Conservation (phyloP, 2,888 invertebrate genomes). For the Glyphotaelius pellucidus region DNA sequence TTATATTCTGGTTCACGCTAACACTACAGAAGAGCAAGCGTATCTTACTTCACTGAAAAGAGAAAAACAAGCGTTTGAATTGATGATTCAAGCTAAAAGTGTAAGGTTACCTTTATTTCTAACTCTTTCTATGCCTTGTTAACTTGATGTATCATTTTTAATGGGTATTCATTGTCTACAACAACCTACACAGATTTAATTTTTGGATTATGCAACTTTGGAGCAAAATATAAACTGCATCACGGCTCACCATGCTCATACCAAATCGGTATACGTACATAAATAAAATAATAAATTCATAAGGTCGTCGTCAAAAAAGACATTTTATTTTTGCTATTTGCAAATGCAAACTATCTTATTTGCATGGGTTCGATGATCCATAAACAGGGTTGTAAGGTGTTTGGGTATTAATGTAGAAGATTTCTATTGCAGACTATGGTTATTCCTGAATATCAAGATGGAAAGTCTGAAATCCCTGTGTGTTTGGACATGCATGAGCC, state of each 20-base stretch:
- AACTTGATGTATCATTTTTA: not conserved
- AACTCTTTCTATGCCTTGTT: not conserved
- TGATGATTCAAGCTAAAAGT: conserved; percentile 93
- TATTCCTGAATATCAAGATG: conserved; percentile 92
- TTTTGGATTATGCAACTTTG: not conserved
- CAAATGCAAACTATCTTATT: not conserved
- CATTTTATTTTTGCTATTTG: not conserved
- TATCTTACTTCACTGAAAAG: conserved; percentile 93
- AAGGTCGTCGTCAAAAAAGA: not conserved
- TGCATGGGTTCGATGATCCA: not conserved
- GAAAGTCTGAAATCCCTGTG: conserved; percentile 83
- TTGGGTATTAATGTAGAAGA: not conserved
- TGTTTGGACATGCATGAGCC: conserved; percentile 69
- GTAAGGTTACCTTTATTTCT: conserved; percentile 77
- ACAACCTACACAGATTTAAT: no score
- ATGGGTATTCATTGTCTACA: no score
- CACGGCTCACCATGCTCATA: not conserved
- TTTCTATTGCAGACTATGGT: conserved; percentile 84
- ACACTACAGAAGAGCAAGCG: conserved; percentile 97
- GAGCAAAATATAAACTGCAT: not conserved
- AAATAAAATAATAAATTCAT: not conserved
- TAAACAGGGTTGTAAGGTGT: not conserved
- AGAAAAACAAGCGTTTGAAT: conserved; percentile 97
- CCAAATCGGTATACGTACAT: not conserved
- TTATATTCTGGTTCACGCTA: conserved; percentile 93